Evolutionary conservation across 2,888 invertebrate species (phyloP).

Genomic region (Congeria kusceri): DNA sequence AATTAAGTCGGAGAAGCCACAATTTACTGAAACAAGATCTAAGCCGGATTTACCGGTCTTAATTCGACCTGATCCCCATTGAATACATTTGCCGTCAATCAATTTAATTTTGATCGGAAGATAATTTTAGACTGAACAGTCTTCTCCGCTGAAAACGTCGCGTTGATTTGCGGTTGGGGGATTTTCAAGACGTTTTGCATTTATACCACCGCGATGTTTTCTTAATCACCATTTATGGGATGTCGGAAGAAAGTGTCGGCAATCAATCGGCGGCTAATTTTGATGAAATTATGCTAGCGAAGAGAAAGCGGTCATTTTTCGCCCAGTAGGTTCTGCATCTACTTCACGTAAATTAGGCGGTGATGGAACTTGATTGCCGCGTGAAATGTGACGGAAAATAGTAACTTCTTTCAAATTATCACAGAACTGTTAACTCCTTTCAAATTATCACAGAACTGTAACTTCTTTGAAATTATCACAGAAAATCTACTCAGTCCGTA

Average conservation of each 20-base stretch:
- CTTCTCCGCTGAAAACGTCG: not conserved
- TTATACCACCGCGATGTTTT: slow-evolving; percentile 32
- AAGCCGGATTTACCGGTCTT: slow-evolving; percentile 64
- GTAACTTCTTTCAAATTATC: too few species aligned
- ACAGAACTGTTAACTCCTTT: too few species aligned
- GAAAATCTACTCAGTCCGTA: too few species aligned
- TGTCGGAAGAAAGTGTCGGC: slow-evolving; percentile 24
- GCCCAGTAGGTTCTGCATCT: not conserved
- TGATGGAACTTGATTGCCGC: not conserved
- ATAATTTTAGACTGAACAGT: slow-evolving; percentile 60
- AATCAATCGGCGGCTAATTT: slow-evolving; percentile 35
- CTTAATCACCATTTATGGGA: slow-evolving; percentile 58
- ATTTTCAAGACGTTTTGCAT: slow-evolving; percentile 40
- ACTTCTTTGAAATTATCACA: too few species aligned
- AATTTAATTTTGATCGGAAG: slow-evolving; percentile 65
- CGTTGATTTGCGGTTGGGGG: slow-evolving; percentile 38
- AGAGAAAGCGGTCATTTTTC: not conserved
- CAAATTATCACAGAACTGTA: too few species aligned
- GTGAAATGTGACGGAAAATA: not conserved
- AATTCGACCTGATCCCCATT: slow-evolving; percentile 60
- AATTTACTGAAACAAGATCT: slow-evolving; percentile 53
- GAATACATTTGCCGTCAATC: slow-evolving; percentile 67
- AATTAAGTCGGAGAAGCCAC: slow-evolving; percentile 57
- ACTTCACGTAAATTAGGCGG: not conserved
- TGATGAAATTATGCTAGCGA: not conserved